Percentiles rank a stretch among this genome's conserved stretches.
These are phyloP conservation scores for Trichonephila clavipes DNA, from an alignment of 1,140 invertebrate genomes.

Conservation along the genomic window DNA sequence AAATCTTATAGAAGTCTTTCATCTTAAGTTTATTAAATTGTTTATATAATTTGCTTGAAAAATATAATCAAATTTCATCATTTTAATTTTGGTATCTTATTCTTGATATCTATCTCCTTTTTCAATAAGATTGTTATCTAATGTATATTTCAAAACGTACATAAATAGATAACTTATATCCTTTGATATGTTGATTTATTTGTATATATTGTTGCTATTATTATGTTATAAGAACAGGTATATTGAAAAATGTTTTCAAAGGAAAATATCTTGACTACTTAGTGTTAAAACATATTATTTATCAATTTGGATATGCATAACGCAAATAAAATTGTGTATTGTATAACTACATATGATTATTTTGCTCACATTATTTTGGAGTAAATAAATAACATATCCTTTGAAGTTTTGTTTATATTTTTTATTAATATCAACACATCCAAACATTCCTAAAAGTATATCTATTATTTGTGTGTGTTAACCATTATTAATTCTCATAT, in stretches of 20 bases:
- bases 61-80: too few species aligned
- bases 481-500: too few species aligned
- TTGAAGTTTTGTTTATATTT: too few species aligned
- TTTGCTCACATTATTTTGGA: not conserved
- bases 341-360: not conserved
- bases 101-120: too few species aligned
- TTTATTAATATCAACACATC: too few species aligned
- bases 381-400: not conserved
- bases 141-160: not conserved
- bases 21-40: too few species aligned
- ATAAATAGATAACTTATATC: not conserved
- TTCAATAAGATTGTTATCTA: too few species aligned
- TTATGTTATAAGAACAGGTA: not conserved
- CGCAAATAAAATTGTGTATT: not conserved
- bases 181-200: not conserved
- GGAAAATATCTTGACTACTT: not conserved
- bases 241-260: not conserved
- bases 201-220: conserved; percentile 44
- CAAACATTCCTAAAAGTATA: too few species aligned
- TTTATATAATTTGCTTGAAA: too few species aligned
- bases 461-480: too few species aligned
- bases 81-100: too few species aligned
- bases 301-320: not conserved
- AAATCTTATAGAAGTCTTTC: too few species aligned
- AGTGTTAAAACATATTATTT: not conserved